These are phyloP conservation scores for Mustela nigripes DNA, from an alignment of 2,113 vertebrate species.

Conservation along the genomic window DNA sequence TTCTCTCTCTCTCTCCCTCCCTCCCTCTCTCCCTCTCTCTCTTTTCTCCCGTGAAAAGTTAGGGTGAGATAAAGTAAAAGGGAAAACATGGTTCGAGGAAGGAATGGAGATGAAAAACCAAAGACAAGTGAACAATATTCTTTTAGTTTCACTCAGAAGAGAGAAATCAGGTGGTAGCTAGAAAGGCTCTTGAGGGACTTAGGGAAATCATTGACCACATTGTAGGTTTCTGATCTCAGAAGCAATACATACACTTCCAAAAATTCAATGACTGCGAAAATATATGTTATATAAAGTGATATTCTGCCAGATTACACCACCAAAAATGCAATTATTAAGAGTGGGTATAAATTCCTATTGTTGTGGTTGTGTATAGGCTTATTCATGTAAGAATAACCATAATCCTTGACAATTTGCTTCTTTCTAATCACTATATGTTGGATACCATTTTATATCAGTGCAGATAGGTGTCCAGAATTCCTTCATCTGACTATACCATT, in stretches of 20 bases:
- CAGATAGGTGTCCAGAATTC: neutral
- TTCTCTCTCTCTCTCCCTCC: neutral
- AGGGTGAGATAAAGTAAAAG: neutral
- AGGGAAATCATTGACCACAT: neutral
- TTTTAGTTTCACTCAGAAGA: neutral
- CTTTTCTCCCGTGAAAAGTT: neutral
- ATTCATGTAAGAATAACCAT: neutral
- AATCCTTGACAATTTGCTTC: neutral
- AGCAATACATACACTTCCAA: neutral
- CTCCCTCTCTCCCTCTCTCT: too few relatives aligned
- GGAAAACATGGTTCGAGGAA: neutral
- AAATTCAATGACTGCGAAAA: neutral
- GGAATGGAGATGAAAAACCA: neutral
- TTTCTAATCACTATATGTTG: neutral
- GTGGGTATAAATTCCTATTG: neutral
- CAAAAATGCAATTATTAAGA: neutral
- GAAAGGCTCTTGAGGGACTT: neutral
- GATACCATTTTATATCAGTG: neutral
- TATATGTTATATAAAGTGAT: neutral
- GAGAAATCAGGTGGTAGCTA: neutral
- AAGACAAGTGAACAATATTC: neutral
- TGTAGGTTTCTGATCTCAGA: neutral
- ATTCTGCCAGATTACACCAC: neutral
- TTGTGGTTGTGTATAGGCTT: neutral
- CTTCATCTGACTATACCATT: neutral